Evolutionary conservation across 2,888 invertebrate species (phyloP).

Genomic region (Pediacus dermestoides): DNA sequence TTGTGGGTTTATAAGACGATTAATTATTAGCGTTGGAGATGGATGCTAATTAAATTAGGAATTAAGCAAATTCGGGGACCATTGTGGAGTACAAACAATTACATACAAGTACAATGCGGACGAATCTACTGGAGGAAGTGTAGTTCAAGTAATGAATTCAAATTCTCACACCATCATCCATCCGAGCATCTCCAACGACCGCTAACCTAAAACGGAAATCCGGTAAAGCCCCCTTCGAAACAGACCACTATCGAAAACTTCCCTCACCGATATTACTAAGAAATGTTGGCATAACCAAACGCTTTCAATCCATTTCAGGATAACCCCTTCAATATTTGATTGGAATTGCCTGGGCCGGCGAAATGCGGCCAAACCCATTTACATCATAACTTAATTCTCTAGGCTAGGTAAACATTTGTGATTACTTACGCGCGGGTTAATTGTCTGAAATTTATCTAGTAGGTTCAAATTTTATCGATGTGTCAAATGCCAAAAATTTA

Average conservation of each 20-base stretch:
- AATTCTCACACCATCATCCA: conserved; percentile 16
- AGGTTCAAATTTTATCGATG: too few species aligned
- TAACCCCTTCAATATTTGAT: too few species aligned
- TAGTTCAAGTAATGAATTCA: conserved; percentile 20
- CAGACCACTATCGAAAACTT: conserved; percentile 15
- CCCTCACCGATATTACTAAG: too few species aligned
- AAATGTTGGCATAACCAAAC: too few species aligned
- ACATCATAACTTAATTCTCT: too few species aligned
- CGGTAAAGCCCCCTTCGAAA: conserved; percentile 18
- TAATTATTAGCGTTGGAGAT: conserved; percentile 1
- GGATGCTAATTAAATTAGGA: conserved; percentile 1
- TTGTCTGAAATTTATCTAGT: too few species aligned
- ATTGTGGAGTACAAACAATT: conserved; percentile 6
- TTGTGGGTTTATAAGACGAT: conserved; percentile 1
- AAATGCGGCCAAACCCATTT: too few species aligned
- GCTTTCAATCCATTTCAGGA: too few species aligned
- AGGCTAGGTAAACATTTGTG: too few species aligned
- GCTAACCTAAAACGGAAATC: conserved; percentile 22
- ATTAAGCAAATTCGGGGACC: not conserved
- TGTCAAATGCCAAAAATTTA: too few species aligned
- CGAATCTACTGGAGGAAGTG: conserved; percentile 16
- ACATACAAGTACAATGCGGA: conserved; percentile 10
- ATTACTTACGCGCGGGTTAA: too few species aligned
- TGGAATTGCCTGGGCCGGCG: too few species aligned
- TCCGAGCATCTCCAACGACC: conserved; percentile 20